These are phyloP conservation scores for Paracanthobrama guichenoti DNA, from an alignment of 2,113 vertebrate species.

Conservation along the genomic window DNA sequence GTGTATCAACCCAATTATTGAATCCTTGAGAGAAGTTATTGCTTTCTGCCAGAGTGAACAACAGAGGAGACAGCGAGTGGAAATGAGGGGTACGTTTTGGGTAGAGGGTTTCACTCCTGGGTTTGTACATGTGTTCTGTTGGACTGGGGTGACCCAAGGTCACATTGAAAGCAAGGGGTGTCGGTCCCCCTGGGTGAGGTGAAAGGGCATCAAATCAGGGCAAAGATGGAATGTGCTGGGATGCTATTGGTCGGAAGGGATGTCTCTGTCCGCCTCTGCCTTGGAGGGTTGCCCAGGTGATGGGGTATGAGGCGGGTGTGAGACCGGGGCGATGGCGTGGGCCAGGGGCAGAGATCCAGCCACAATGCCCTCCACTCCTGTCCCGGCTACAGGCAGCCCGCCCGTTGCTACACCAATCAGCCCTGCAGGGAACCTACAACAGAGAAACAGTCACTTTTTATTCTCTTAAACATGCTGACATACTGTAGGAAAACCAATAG, in stretches of 20 bases:
- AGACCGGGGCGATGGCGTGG: constrained; percentile 83
- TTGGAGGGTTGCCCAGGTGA: constrained; percentile 88
- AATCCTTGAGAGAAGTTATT: constrained; percentile 82
- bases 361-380: constrained; percentile 86
- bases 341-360: constrained; percentile 74
- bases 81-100: constrained; percentile 45
- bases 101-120: constrained; percentile 68
- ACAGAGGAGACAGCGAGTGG: constrained; percentile 27
- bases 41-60: constrained; percentile 67
- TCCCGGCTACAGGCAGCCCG: constrained; percentile 77
- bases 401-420: constrained; percentile 85
- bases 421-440: constrained; percentile 83
- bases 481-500: neutral
- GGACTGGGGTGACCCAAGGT: constrained; percentile 63
- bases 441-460: constrained; percentile 31
- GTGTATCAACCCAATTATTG: constrained; percentile 67
- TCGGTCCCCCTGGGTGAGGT: constrained; percentile 33
- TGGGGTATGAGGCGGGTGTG: constrained; percentile 83
- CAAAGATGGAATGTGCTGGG: constrained; percentile 76
- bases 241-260: constrained; percentile 91
- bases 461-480: neutral
- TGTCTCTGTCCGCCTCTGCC: constrained; percentile 92
- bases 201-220: constrained; percentile 51
- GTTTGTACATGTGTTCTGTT: constrained; percentile 74
- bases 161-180: constrained; percentile 61